phyloP scores from a whole-genome alignment of 1,140 invertebrate genomes.

The Elymnias hypermnestra region DNA sequence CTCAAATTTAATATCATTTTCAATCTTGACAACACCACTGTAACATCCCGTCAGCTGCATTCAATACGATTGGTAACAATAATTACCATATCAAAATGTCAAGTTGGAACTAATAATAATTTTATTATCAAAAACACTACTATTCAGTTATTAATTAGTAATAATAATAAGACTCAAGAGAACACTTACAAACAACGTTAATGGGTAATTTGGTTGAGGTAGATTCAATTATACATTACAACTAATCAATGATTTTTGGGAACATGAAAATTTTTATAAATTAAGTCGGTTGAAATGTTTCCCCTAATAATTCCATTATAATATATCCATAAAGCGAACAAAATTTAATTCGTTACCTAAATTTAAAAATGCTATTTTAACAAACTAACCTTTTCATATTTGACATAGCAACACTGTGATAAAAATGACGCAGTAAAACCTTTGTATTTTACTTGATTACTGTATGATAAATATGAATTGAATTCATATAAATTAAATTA shows the following conservation, averaged over 20 bases:
- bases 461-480: too few species aligned
- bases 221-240: slow-evolving; percentile 61
- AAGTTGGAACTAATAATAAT: slow-evolving; percentile 60
- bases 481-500: too few species aligned
- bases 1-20: slow-evolving; percentile 45
- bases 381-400: too few species aligned
- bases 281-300: too few species aligned
- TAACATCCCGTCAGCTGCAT: slow-evolving; percentile 48
- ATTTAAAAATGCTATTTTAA: too few species aligned
- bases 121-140: slow-evolving; percentile 70
- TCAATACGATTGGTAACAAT: slow-evolving; percentile 68
- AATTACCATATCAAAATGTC: slow-evolving; percentile 71
- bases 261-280: slow-evolving; percentile 24
- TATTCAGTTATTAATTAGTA: slow-evolving; percentile 59
- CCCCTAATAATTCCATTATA: too few species aligned
- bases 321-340: not conserved
- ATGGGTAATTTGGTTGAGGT: slow-evolving; percentile 72
- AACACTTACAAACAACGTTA: slow-evolving; percentile 70
- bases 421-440: too few species aligned
- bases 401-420: slow-evolving; percentile 3
- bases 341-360: too few species aligned
- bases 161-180: slow-evolving; percentile 65
- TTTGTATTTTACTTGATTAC: too few species aligned
- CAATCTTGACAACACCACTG: slow-evolving; percentile 51
- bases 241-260: slow-evolving; percentile 46